phyloP scores from a whole-genome alignment of 2,888 invertebrate species.

The Morpho deidamia region DNA sequence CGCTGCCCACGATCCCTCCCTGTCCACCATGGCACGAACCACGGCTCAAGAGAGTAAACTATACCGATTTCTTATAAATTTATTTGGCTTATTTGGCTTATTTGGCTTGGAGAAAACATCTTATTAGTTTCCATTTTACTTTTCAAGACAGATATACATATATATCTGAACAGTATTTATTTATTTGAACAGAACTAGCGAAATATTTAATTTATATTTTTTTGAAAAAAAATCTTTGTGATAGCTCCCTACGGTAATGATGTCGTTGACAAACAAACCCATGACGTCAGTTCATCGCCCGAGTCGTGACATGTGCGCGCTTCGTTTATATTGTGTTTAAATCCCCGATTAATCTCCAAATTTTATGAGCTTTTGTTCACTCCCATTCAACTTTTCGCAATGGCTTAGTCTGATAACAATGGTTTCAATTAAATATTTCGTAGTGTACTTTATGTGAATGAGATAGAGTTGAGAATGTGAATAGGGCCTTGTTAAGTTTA shows the following conservation, averaged over 20 bases:
- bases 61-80: no score
- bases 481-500: background rate
- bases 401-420: slow-evolving; percentile 45
- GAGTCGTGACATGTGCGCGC: slow-evolving; percentile 56
- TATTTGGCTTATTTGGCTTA: no score
- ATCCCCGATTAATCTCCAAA: slow-evolving; percentile 76
- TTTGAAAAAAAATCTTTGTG: background rate
- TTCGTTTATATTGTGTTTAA: slow-evolving; percentile 63
- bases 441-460: slow-evolving; percentile 28
- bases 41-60: no score
- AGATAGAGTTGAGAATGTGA: slow-evolving; percentile 10
- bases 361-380: slow-evolving; percentile 74
- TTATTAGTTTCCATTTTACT: no score
- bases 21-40: no score
- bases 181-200: no score
- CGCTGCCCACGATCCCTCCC: no score
- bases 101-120: no score
- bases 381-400: slow-evolving; percentile 57
- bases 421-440: slow-evolving; percentile 14
- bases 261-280: slow-evolving; percentile 46
- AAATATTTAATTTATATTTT: no score
- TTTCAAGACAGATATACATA: no score
- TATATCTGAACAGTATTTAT: no score
- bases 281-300: slow-evolving; percentile 36
- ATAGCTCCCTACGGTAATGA: slow-evolving; percentile 20